Conservation (phyloP, 2,888 invertebrate species). For the Tuberolachnus salignus region DNA sequence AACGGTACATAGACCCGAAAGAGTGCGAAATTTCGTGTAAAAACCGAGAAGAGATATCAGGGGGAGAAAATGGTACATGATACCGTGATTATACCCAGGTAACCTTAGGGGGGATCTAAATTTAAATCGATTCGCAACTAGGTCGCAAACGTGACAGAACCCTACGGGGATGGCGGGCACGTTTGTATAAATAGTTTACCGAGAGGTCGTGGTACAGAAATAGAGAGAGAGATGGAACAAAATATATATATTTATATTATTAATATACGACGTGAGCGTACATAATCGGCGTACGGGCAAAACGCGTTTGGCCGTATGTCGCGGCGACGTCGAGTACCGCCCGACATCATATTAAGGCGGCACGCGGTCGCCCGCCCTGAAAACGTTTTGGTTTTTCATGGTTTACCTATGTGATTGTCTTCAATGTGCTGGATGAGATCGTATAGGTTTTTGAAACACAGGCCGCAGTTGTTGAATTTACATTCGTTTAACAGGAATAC, state of each 20-base stretch:
- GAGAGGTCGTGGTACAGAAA: not conserved
- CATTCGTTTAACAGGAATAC: slow-evolving; percentile 89
- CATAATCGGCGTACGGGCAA: not conserved
- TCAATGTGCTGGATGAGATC: slow-evolving; percentile 87
- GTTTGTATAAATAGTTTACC: slow-evolving; percentile 9
- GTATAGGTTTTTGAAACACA: slow-evolving; percentile 79
- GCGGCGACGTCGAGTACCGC: not conserved
- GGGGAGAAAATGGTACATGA: too few relatives aligned
- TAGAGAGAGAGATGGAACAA: not conserved
- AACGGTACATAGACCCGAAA: too few relatives aligned
- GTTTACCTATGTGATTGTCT: slow-evolving; percentile 84
- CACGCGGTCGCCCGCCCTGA: not conserved
- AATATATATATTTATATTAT: not conserved
- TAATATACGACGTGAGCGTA: too few relatives aligned
- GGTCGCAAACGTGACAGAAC: slow-evolving; percentile 19
- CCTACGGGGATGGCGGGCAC: not conserved
- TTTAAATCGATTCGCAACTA: slow-evolving; percentile 39
- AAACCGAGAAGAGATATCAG: too few relatives aligned
- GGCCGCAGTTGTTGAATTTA: slow-evolving; percentile 85
- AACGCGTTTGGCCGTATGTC: slow-evolving; percentile 18
- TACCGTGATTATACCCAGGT: too few relatives aligned
- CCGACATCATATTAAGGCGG: not conserved
- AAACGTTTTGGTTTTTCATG: too few relatives aligned
- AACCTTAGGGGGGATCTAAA: slow-evolving; percentile 35
- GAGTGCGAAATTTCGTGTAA: too few relatives aligned